These are phyloP conservation scores for Pyrgus malvae DNA, from an alignment of 2,888 invertebrate genomes.

Conservation along the genomic window DNA sequence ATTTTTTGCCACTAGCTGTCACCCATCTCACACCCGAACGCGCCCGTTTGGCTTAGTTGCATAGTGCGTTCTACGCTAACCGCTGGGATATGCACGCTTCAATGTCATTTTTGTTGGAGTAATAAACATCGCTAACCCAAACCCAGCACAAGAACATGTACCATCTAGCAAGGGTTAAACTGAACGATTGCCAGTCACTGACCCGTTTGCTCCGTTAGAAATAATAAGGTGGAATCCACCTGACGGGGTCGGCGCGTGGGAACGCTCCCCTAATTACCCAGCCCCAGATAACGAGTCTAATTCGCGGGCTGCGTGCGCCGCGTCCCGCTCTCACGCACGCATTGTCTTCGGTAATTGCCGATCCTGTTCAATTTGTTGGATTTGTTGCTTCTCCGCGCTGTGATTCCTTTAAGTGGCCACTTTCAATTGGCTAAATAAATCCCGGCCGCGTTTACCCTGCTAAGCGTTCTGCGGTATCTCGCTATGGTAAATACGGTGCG, in stretches of 20 bases:
- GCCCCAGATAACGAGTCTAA: slow-evolving; percentile 76
- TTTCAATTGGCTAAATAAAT: slow-evolving; percentile 78
- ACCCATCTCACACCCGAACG: no score
- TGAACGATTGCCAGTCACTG: slow-evolving; percentile 20
- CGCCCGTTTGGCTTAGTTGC: no score
- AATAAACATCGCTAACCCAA: neutral
- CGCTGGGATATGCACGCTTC: neutral
- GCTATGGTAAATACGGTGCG: slow-evolving; percentile 25
- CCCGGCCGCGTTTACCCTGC: slow-evolving; percentile 53
- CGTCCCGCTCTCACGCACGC: slow-evolving; percentile 77
- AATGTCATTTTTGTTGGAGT: neutral
- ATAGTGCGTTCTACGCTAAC: no score
- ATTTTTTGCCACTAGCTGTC: no score
- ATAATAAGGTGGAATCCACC: slow-evolving; percentile 42
- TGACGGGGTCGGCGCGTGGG: slow-evolving; percentile 66
- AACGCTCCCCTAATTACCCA: slow-evolving; percentile 74
- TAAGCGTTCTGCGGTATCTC: slow-evolving; percentile 28
- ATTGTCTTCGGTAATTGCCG: slow-evolving; percentile 81
- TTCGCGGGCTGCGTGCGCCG: slow-evolving; percentile 77
- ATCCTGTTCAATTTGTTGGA: slow-evolving; percentile 78
- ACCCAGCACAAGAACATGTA: neutral
- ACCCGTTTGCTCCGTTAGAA: slow-evolving; percentile 36
- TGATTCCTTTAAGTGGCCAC: slow-evolving; percentile 80
- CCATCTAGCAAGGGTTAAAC: neutral
- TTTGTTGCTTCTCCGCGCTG: slow-evolving; percentile 73